Base-by-base conservation (phyloP, 2,113 vertebrate species). In the Paedocypris sp. region DNA sequence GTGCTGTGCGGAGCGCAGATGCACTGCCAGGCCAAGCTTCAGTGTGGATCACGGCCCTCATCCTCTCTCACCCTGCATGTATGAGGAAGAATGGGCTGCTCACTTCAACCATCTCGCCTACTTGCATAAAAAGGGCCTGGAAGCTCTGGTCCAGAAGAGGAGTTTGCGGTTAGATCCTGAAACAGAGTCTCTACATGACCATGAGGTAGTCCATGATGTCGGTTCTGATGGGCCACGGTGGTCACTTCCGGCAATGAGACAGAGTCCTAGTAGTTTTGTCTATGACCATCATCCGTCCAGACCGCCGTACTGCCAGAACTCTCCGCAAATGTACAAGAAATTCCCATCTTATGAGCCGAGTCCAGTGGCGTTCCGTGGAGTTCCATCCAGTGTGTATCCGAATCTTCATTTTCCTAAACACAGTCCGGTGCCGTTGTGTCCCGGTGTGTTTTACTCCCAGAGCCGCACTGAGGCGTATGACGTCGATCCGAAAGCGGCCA, bases 61-160 rank as follows among this genome's bases (percentile, higher is more conserved):
- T 0, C 80, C 75, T 51, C 45, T 80, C 39, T 75, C 72, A 0
- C 85, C 76, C 66, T 53, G 58, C 15, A 46, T 77, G 0, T 76
- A 78, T 57, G 83, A 90, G 11, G 71, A 71, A 0, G 86, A 84
- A 4, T 88, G 86, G 90, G 66, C 73, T 59, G 28, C 74, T 1
- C 68, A 69, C 15, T 78, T 83, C 7, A 4, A 66, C n/a, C 52
- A 81, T 13, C 68, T 73, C 31, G 36, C 70, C 0, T 51, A 67
- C 22, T 11, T 78, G 22, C 77, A 75, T 60, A 75, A 60, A 73
- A 79, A 76, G 64, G 66, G 67, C 3, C 63, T 63, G 2, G 68
- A 75, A 5, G 20, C 72, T 1, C 28, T 73, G 32, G 8, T 79
- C 0, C 77, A 86, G 1, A 73, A 72, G 18, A 68, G 73, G 35